A percentile compares a stretch with the other conserved stretches of the same genome.
Conservation (phyloP, 2,797 vertebrate species). For the Manis crassicaudata region DNA sequence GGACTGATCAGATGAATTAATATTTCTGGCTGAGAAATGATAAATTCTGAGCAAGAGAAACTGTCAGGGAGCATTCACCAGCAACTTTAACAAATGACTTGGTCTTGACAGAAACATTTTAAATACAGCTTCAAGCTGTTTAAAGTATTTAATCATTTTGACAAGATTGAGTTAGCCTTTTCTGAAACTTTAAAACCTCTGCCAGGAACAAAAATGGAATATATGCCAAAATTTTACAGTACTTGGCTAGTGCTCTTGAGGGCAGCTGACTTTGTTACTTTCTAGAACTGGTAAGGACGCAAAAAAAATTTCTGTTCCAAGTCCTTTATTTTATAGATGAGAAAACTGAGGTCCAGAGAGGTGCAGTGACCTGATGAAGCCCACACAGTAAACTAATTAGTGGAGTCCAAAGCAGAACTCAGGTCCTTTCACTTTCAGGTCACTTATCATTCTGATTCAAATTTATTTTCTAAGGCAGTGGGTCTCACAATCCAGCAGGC, state of each 20-base stretch:
- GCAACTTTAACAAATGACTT: slow-evolving; percentile 46
- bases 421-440: not conserved
- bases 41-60: slow-evolving; percentile 64
- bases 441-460: not conserved
- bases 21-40: slow-evolving; percentile 64
- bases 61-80: slow-evolving; percentile 61
- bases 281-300: not conserved
- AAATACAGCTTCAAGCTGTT: slow-evolving; percentile 65
- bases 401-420: not conserved
- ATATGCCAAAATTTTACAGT: slow-evolving; percentile 8
- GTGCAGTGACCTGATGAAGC: not conserved
- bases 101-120: slow-evolving; percentile 54
- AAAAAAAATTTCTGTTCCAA: not conserved
- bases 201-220: slow-evolving; percentile 7
- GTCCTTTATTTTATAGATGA: slow-evolving; percentile 17
- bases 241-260: not conserved
- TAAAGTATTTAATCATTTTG: slow-evolving; percentile 65
- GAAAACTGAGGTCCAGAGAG: not conserved
- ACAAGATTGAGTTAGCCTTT: slow-evolving; percentile 53
- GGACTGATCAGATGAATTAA: slow-evolving; percentile 71
- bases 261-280: slow-evolving; percentile 37
- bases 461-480: not conserved
- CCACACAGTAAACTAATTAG: slow-evolving; percentile 39
- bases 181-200: slow-evolving; percentile 31
- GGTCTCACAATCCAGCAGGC: not conserved